Conservation (phyloP, 2,113 vertebrate genomes). For the Catagonus wagneri region DNA sequence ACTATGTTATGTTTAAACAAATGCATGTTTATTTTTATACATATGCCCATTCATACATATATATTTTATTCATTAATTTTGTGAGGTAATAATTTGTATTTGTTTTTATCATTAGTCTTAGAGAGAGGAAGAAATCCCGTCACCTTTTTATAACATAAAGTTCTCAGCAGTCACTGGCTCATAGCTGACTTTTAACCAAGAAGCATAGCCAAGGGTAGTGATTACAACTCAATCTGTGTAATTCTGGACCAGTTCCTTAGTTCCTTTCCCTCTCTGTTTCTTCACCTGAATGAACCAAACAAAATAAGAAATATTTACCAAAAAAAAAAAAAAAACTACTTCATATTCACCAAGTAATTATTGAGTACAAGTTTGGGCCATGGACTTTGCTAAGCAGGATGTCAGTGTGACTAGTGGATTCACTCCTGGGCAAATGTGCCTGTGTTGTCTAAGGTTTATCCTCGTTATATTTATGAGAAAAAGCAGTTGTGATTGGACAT, state of each 20-base stretch:
- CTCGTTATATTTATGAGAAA: neutral
- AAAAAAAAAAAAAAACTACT: neutral
- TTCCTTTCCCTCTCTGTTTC: neutral
- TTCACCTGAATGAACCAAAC: neutral
- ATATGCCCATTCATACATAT: neutral
- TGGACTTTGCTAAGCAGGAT: neutral
- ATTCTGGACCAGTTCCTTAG: neutral
- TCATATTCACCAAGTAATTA: neutral
- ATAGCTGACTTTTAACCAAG: neutral
- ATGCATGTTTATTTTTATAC: neutral
- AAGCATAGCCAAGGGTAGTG: neutral
- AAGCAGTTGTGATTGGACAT: neutral
- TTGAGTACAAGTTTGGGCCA: neutral
- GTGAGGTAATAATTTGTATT: neutral
- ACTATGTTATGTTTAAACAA: neutral
- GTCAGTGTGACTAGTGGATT: neutral
- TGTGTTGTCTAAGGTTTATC: neutral
- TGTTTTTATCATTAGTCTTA: neutral
- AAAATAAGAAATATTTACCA: neutral
- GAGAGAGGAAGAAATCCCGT: neutral
- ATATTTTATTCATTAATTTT: neutral
- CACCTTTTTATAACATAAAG: neutral
- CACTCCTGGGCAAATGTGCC: neutral
- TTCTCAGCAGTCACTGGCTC: neutral
- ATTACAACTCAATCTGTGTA: neutral